Evolutionary conservation across 2,888 invertebrate species (phyloP).

Genomic region (Perizoma affinitatum): DNA sequence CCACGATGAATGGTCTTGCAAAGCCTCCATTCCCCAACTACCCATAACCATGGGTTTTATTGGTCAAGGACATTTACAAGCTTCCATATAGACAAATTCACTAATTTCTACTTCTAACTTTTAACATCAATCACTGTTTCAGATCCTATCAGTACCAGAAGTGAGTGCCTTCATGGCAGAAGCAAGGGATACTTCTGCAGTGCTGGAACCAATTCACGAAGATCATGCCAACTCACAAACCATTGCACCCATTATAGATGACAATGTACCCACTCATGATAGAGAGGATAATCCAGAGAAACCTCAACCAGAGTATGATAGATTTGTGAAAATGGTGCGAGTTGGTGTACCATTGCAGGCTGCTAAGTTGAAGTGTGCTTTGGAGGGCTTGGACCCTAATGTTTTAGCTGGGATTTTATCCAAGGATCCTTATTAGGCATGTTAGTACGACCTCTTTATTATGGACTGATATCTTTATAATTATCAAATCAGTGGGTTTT

Average conservation of each 20-base stretch:
- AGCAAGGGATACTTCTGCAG: conserved; percentile 15
- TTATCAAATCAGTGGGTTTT: no score
- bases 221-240: conserved; percentile 15
- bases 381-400: conserved; percentile 92
- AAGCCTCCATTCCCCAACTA: no score
- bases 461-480: no score
- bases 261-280: not conserved
- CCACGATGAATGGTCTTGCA: no score
- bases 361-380: conserved; percentile 86
- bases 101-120: no score
- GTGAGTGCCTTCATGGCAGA: conserved; percentile 48
- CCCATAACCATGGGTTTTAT: no score
- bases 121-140: conserved; percentile 37
- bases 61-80: no score
- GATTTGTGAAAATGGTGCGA: conserved; percentile 95
- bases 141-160: conserved; percentile 83
- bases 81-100: no score
- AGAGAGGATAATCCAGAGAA: conserved; percentile 20
- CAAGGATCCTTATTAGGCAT: not conserved
- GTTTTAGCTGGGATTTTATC: conserved; percentile 54
- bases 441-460: no score
- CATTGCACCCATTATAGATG: not conserved
- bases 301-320: conserved; percentile 87
- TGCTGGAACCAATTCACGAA: conserved; percentile 13
- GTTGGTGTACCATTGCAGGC: conserved; percentile 94